Base-by-base conservation (phyloP, 2,113 vertebrate species). In the Strix uralensis region DNA sequence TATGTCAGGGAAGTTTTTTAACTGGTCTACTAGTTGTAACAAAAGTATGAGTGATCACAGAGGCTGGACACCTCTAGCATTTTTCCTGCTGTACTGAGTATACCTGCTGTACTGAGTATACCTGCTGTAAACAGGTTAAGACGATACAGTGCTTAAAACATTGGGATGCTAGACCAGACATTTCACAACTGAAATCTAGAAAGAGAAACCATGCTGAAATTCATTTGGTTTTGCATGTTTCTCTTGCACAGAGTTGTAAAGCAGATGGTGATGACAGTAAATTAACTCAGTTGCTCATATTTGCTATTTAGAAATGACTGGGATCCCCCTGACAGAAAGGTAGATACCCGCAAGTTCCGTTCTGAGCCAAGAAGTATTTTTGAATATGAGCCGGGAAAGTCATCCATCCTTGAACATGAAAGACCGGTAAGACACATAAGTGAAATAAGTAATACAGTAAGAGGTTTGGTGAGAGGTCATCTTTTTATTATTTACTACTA, bases 351-450 rank as follows among this genome's bases (percentile, higher is more conserved):
- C 59, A 99, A 98, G 97, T 99, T 99, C 92, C 99, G 99, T 1
- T 99, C 99, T 10, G 99, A 99, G 93, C 99, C 99, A 32, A 98
- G 99, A 96, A 99, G 99, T 94, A 99, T 99, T 97, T 99, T 99
- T 98, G 99, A 99, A 62, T 99, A 99, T 12, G 99, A 99, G 96
- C 99, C 99, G 0, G 99, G 99, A 67, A 99, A 99, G 95, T 99
- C 99, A 11, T 99, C 99, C 6, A 99, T 99, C 96, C 98, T 99
- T 86, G 99, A 99, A 72, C 99, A 99, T 3, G 99, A 99, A 95
- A 98, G 99, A 97, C 99, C 99, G 95, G 99, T 99, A 98, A 99
- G 99, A 97, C 77, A 73, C 47, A 4, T 2, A 17, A 79, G 44
- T 47, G 40, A 46, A 79, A 66, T 20, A 32, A 36, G 18, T 54